These are phyloP conservation scores for Drosophila ananassae DNA, from an alignment of 1,140 invertebrate genomes.

Conservation along the genomic window DNA sequence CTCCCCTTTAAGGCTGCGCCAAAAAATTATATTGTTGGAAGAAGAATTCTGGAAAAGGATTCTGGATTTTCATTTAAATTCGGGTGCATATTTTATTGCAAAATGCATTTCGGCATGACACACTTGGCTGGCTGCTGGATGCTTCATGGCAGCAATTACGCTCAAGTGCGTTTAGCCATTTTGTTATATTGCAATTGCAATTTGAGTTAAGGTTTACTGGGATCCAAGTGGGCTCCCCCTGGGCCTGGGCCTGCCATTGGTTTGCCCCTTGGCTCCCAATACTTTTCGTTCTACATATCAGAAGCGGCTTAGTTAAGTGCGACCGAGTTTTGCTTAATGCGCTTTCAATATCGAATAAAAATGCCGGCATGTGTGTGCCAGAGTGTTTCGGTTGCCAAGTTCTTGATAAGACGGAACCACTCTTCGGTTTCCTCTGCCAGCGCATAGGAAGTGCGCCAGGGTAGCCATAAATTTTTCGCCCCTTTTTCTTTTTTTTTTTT, in stretches of 20 bases:
- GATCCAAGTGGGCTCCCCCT: background rate
- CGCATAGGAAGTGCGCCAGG: conserved; percentile 62
- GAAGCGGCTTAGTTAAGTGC: conserved; percentile 66
- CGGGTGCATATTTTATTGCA: conserved; percentile 70
- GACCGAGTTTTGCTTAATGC: conserved; percentile 67
- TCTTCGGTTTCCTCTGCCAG: conserved; percentile 32
- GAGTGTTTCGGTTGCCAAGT: conserved; percentile 70
- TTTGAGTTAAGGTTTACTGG: conserved; percentile 42
- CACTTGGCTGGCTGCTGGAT: conserved; percentile 35
- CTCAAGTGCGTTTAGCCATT: conserved; percentile 74
- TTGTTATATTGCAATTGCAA: conserved; percentile 63
- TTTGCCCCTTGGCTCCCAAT: background rate
- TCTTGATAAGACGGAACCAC: conserved; percentile 68
- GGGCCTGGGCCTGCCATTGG: background rate
- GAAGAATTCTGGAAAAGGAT: background rate
- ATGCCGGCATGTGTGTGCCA: conserved; percentile 25
- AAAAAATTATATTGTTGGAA: conserved; percentile 22
- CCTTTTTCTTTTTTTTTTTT: conserved; percentile 9
- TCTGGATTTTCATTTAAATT: conserved; percentile 71
- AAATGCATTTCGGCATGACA: conserved; percentile 45
- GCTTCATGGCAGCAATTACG: conserved; percentile 68
- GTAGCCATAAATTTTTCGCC: conserved; percentile 62
- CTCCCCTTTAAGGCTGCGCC: conserved; percentile 27
- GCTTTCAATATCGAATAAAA: conserved; percentile 49
- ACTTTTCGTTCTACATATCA: conserved; percentile 30